Base-by-base conservation (phyloP, 2,113 vertebrate species). In the Hirundichthys speculiger region DNA sequence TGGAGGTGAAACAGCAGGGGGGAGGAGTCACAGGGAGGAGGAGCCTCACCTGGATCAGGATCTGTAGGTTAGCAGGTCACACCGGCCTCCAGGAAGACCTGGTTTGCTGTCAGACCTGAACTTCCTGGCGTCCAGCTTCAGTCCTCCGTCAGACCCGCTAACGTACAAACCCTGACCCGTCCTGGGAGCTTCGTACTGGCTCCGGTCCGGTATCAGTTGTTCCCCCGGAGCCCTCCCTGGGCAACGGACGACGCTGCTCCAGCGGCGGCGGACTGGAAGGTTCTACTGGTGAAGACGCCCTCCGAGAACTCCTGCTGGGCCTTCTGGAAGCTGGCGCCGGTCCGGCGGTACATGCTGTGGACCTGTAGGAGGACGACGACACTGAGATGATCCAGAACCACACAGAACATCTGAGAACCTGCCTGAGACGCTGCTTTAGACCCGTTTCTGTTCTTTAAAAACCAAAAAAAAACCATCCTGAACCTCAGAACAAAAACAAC, bases 281-380 rank as follows among this genome's bases (percentile, higher is more conserved):
- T 88, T 52, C 94, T 92, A 86, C 75, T 99, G 89, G 90, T 93
- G 73, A 99, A 85, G 77, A 99, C 94, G 30, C 95, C 97, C 73
- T 98, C 95, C 15, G 97, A 98, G 66, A 99, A 96, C 54, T 99
- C 97, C 63, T 97, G 95, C 84, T 98, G 97, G 0, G 97, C 97
- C 80, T 96, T 95, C 24, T 97, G 94, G 92, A 99, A 99, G 69
- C 94, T 98, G 84, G 97, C 97, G 13, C 96, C 96, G 0, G 96
- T 96, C 40, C 93, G 93, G 14, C 97, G 96, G 54, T 98, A 99
- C 69, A 95, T 74, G 50, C 95, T 91, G 20, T 99, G 97, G 42
- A 97, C 96, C 97, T 98, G 85, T 21, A 8, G n/a, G n/a, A n/a
- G n/a, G n/a, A n/a, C n/a, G n/a, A n/a, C n/a, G n/a, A n/a, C n/a